A percentile compares a stretch with the other conserved stretches of the same genome.
Evolutionary conservation across 2,888 invertebrate genomes (phyloP).

Genomic region (Pseudolycoriella hygida): DNA sequence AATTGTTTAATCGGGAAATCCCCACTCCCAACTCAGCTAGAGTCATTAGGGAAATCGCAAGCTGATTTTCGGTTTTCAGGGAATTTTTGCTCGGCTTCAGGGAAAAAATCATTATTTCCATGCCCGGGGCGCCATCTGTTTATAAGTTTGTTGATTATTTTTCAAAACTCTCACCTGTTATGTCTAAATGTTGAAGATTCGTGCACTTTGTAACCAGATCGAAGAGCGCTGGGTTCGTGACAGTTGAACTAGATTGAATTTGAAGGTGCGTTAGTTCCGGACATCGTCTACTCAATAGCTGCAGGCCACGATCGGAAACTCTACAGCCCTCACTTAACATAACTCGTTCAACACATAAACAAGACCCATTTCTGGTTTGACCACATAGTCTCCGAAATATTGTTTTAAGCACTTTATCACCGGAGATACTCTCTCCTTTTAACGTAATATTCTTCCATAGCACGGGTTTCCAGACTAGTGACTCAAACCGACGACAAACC

Average conservation of each 20-base stretch:
- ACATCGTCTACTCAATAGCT: slow-evolving; percentile 58
- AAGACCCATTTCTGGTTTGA: slow-evolving; percentile 45
- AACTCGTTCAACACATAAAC: slow-evolving; percentile 47
- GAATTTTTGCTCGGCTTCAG: no score
- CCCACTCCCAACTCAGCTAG: background rate
- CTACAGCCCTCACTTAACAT: slow-evolving; percentile 48
- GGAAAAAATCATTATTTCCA: no score
- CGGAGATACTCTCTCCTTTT: slow-evolving; percentile 31
- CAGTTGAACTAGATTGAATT: slow-evolving; percentile 51
- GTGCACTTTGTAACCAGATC: slow-evolving; percentile 64
- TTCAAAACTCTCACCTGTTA: slow-evolving; percentile 44
- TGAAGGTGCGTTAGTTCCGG: slow-evolving; percentile 68
- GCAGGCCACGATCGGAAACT: slow-evolving; percentile 61
- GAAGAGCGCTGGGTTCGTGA: slow-evolving; percentile 59
- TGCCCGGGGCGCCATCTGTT: no score
- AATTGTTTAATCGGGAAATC: no score
- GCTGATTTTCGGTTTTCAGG: no score
- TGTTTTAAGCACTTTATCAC: slow-evolving; percentile 45
- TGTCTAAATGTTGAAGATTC: slow-evolving; percentile 68
- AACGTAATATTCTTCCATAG: slow-evolving; percentile 54
- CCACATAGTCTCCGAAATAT: slow-evolving; percentile 46
- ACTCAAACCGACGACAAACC: slow-evolving; percentile 59
- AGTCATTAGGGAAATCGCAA: no score
- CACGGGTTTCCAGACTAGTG: slow-evolving; percentile 57
- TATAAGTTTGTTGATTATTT: no score